A percentile compares a stretch with the other conserved stretches of the same genome.
phyloP scores from a whole-genome alignment of 2,888 invertebrate species.

The Plagodis pulveraria region DNA sequence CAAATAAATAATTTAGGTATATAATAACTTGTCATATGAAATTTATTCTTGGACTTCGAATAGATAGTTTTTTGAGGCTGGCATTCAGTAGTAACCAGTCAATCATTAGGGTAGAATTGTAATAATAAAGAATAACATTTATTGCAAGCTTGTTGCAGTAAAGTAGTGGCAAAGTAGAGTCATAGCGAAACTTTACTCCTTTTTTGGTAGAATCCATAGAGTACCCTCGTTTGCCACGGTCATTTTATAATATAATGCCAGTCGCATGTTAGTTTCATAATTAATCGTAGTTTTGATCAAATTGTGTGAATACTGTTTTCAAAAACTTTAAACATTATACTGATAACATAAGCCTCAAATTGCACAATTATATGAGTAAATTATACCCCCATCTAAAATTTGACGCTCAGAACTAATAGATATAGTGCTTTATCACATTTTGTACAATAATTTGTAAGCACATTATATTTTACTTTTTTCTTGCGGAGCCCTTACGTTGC shows the following conservation, averaged over 20 bases:
- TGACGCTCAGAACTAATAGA: constrained; percentile 15
- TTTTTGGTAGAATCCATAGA: constrained; percentile 63
- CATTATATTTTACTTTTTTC: constrained; percentile 84
- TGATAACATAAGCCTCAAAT: constrained; percentile 12
- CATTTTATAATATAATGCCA: constrained; percentile 58
- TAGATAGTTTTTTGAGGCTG: constrained; percentile 6
- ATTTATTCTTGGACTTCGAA: neutral
- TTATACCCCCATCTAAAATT: constrained; percentile 13
- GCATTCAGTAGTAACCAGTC: constrained; percentile 5
- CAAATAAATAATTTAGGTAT: too few relatives aligned
- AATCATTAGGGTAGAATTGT: neutral
- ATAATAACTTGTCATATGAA: neutral
- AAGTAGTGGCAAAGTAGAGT: constrained; percentile 83
- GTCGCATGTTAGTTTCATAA: constrained; percentile 66
- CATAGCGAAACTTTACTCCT: constrained; percentile 84
- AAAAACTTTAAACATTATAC: constrained; percentile 25
- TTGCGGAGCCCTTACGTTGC: constrained; percentile 85
- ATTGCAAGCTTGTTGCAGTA: constrained; percentile 63
- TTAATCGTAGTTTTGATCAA: constrained; percentile 33
- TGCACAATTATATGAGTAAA: constrained; percentile 15
- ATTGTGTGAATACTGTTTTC: constrained; percentile 21
- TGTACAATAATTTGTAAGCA: constrained; percentile 74
- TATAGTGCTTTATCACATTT: constrained; percentile 59
- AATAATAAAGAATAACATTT: constrained; percentile 34
- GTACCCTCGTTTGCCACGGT: constrained; percentile 74